Percentiles rank a stretch among this genome's conserved stretches.
Conservation (phyloP, 2,888 invertebrate species). For the Drosophila formosana region DNA sequence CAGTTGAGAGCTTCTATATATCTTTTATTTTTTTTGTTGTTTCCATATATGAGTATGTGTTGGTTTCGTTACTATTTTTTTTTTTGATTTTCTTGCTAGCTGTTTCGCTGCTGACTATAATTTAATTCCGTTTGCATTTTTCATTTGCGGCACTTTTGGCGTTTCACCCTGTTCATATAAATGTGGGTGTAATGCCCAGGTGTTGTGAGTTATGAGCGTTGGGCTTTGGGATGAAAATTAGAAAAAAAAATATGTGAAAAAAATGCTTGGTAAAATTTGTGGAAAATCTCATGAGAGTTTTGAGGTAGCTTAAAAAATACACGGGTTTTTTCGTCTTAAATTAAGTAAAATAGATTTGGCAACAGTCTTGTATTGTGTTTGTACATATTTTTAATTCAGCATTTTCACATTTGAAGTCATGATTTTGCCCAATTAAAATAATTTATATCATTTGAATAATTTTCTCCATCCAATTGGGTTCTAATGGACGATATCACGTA, state of each 20-base stretch:
- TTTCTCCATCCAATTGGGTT: neutral
- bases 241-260: constrained; percentile 51
- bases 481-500: constrained; percentile 11
- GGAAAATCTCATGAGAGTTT: constrained; percentile 63
- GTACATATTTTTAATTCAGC: too few species aligned
- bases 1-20: constrained; percentile 39
- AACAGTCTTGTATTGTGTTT: neutral
- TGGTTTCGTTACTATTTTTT: constrained; percentile 11
- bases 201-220: constrained; percentile 75
- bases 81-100: constrained; percentile 39
- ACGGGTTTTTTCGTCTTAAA: constrained; percentile 3
- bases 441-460: neutral
- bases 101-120: constrained; percentile 79
- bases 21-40: constrained; percentile 20
- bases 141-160: constrained; percentile 81
- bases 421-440: neutral
- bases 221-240: constrained; percentile 71
- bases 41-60: constrained; percentile 20
- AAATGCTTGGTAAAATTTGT: constrained; percentile 48
- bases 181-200: constrained; percentile 40
- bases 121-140: constrained; percentile 80
- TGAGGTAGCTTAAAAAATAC: constrained; percentile 10
- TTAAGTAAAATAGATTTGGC: neutral
- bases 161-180: constrained; percentile 33
- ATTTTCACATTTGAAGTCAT: neutral